A percentile compares a stretch with the other conserved stretches of the same genome.
Evolutionary conservation across 2,797 vertebrate genomes (phyloP).

Genomic region (Tangara arthus): DNA sequence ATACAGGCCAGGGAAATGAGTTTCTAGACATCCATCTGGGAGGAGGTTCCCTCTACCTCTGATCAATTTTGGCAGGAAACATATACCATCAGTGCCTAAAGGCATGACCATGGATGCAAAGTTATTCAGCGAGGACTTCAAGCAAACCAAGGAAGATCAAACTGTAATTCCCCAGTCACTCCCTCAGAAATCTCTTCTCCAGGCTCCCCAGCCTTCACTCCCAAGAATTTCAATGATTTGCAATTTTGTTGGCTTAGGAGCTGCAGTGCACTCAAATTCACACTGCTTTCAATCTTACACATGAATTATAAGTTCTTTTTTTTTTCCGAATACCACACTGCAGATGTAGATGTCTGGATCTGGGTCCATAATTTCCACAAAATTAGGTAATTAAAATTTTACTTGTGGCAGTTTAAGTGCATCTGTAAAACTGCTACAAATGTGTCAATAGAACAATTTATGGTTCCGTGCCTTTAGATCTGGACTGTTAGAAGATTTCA

Average conservation of each 20-base stretch:
- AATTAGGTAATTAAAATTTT: constrained; percentile 41
- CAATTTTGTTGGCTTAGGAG: neutral
- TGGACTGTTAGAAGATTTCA: neutral
- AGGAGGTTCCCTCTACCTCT: neutral
- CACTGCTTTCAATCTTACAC: neutral
- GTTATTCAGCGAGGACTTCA: neutral
- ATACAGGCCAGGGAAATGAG: neutral
- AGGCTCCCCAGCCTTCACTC: neutral
- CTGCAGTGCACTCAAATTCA: neutral
- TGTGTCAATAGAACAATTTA: neutral
- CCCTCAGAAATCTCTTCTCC: neutral
- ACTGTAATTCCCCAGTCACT: neutral
- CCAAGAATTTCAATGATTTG: neutral
- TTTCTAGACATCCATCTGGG: neutral
- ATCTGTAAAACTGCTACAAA: constrained; percentile 3
- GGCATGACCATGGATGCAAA: neutral
- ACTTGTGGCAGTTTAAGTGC: neutral
- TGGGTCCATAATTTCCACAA: neutral
- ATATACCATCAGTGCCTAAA: neutral
- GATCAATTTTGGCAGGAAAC: neutral
- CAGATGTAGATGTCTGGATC: neutral
- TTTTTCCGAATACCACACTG: neutral
- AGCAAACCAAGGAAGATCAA: neutral
- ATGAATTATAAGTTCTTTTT: neutral
- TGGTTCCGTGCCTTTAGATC: neutral